Evolutionary conservation across 2,888 invertebrate genomes (phyloP).

Genomic region (Eupeodes latifasciatus): DNA sequence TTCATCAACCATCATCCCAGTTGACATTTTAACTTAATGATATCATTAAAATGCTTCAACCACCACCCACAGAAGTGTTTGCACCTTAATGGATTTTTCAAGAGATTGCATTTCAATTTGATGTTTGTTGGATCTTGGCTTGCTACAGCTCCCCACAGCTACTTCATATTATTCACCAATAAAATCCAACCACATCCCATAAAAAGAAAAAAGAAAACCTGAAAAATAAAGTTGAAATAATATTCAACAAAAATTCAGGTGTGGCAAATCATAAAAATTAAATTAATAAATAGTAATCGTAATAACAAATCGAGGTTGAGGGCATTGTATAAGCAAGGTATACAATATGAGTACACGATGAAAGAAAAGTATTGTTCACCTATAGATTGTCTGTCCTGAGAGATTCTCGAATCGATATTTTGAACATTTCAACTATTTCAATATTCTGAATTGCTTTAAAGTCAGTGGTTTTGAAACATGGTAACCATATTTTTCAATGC

Average conservation of each 20-base stretch:
- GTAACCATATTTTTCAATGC: too few species aligned
- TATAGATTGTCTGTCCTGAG: background rate
- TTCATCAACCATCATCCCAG: conserved; percentile 54
- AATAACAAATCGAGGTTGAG: conserved; percentile 66
- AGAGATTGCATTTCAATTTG: conserved; percentile 74
- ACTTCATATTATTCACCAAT: conserved; percentile 2
- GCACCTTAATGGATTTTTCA: conserved; percentile 65
- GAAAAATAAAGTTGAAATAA: conserved; percentile 27
- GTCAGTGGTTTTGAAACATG: background rate
- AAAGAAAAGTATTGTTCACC: conserved; percentile 21
- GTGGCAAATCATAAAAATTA: conserved; percentile 73
- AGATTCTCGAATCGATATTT: conserved; percentile 36
- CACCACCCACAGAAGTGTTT: conserved; percentile 63
- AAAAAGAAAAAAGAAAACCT: background rate
- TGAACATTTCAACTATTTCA: conserved; percentile 20
- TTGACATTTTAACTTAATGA: conserved; percentile 73
- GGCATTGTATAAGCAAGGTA: conserved; percentile 17
- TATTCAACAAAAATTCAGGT: conserved; percentile 67
- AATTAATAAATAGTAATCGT: conserved; percentile 71
- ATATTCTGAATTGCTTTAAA: conserved; percentile 3
- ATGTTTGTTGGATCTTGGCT: conserved; percentile 33
- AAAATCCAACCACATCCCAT: background rate
- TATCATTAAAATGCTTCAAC: conserved; percentile 64
- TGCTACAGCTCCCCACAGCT: background rate
- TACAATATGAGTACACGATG: too few species aligned